Evolutionary conservation across 1,140 invertebrate species (phyloP).

Genomic region (Papilio polyxenes): DNA sequence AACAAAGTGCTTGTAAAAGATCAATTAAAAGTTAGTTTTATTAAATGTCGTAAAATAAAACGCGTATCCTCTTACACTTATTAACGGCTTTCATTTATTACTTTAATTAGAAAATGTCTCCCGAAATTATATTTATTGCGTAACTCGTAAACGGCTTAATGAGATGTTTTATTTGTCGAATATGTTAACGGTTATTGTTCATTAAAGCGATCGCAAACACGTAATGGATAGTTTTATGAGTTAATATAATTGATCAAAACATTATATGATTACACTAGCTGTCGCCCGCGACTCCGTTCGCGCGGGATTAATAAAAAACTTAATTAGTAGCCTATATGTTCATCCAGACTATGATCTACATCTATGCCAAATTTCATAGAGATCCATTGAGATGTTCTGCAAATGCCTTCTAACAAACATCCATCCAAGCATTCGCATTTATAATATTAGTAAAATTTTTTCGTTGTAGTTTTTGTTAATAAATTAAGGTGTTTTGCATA

Average conservation of each 20-base stretch:
- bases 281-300: too few relatives aligned
- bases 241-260: neutral
- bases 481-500: too few relatives aligned
- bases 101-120: conserved; percentile 26
- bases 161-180: conserved; percentile 24
- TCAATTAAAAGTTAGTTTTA: neutral
- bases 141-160: conserved; percentile 23
- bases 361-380: too few relatives aligned
- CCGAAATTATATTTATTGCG: conserved; percentile 22
- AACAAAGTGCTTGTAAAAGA: neutral
- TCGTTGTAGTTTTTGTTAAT: too few relatives aligned
- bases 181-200: conserved; percentile 9
- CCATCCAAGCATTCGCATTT: too few relatives aligned
- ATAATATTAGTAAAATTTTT: too few relatives aligned
- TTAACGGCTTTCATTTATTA: conserved; percentile 26
- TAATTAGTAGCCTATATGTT: too few relatives aligned
- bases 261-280: neutral
- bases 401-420: too few relatives aligned
- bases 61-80: conserved; percentile 22
- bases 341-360: too few relatives aligned
- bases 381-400: too few relatives aligned
- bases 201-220: conserved; percentile 14
- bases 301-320: too few relatives aligned
- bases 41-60: conserved; percentile 15
- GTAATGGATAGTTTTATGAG: conserved; percentile 20